Percentiles rank a stretch among this genome's conserved stretches.
These are phyloP conservation scores for Echinometra lucunter DNA, from an alignment of 53 echinoderm and acorn worm genomes.

Conservation along the genomic window DNA sequence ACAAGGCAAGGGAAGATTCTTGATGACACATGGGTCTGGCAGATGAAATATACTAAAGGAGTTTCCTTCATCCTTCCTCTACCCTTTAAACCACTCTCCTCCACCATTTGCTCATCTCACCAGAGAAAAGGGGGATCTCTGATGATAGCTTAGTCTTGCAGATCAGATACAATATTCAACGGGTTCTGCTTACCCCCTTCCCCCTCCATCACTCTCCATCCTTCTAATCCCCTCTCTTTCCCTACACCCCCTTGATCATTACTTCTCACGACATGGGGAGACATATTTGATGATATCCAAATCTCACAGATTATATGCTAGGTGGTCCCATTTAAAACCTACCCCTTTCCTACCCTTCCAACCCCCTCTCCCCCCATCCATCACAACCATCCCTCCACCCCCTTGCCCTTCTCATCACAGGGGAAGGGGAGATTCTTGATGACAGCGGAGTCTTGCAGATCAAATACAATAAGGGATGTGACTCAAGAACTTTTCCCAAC, in stretches of 20 bases:
- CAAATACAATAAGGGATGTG: slow-evolving; percentile 50
- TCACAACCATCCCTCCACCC: not conserved
- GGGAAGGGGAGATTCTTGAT: slow-evolving; percentile 19
- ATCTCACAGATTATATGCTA: not conserved
- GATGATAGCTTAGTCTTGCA: not conserved
- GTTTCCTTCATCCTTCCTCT: no score
- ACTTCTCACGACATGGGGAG: not conserved
- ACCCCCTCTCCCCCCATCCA: not conserved
- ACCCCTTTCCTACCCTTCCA: not conserved
- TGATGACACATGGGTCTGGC: no score
- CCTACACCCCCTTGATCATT: not conserved
- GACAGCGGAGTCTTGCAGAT: slow-evolving; percentile 13
- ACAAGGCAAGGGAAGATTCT: no score
- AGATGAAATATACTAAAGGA: no score
- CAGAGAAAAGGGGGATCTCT: not conserved
- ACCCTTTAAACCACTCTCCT: no score
- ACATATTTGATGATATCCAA: no score
- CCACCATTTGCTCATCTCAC: no score
- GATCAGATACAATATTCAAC: not conserved
- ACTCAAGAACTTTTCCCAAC: slow-evolving; percentile 3
- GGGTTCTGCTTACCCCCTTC: not conserved
- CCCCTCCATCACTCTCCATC: not conserved
- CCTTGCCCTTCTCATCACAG: not conserved
- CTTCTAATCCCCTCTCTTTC: not conserved
- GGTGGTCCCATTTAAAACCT: not conserved